Percentiles rank a stretch among this genome's conserved stretches.
Conservation (phyloP, 2,113 vertebrate genomes). For the Calyptommatus sinebrachiatus region DNA sequence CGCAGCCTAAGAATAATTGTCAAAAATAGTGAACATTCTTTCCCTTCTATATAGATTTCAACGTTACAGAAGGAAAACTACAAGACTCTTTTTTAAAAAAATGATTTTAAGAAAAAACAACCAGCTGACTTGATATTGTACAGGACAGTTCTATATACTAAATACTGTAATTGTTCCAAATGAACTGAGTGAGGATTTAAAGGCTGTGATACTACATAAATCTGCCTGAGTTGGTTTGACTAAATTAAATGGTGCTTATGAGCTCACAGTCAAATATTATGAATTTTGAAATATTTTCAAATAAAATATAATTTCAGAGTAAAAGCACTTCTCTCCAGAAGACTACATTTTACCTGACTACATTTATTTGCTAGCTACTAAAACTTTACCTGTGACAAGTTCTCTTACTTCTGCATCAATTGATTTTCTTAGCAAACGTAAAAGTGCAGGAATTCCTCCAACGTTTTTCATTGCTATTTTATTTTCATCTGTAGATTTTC, state of each 20-base stretch:
- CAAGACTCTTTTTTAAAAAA: no score
- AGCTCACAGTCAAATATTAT: neutral
- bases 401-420: slow-evolving; percentile 91
- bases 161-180: neutral
- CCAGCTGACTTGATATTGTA: no score
- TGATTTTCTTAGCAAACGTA: slow-evolving; percentile 90
- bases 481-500: slow-evolving; percentile 94
- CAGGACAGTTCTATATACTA: no score
- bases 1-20: no score
- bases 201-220: neutral
- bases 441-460: slow-evolving; percentile 89
- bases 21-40: neutral
- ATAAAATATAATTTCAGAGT: neutral
- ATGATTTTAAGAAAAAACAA: no score
- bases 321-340: neutral
- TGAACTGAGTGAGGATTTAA: neutral
- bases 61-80: no score
- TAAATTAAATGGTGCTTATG: neutral
- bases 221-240: neutral
- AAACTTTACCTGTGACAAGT: slow-evolving; percentile 87
- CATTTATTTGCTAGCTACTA: slow-evolving; percentile 12
- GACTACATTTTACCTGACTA: neutral
- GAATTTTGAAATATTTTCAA: neutral
- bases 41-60: neutral
- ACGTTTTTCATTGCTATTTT: slow-evolving; percentile 93